Percentiles rank a stretch among this genome's conserved stretches.
Evolutionary conservation across 2,888 invertebrate species (phyloP).

Genomic region (Margaritifera margaritifera): DNA sequence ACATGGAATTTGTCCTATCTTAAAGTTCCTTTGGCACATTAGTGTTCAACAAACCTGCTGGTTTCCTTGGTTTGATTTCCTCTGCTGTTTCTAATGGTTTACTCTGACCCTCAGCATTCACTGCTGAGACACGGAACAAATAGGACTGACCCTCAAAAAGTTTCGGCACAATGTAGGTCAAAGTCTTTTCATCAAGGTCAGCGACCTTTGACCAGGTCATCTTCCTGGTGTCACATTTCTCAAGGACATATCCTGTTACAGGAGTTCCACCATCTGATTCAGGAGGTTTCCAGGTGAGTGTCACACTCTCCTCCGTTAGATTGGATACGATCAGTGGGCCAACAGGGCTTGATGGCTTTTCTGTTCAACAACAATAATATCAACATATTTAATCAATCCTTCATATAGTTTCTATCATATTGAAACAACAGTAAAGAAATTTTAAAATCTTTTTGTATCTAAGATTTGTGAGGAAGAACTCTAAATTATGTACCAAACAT

Average conservation of each 20-base stretch:
- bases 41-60: conserved; percentile 38
- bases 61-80: conserved; percentile 51
- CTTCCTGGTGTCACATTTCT: conserved; percentile 60
- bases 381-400: no score
- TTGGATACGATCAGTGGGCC: conserved; percentile 54
- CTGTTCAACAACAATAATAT: conserved; percentile 24
- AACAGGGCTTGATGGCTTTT: conserved; percentile 57
- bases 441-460: background rate
- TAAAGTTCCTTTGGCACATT: background rate
- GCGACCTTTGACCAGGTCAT: conserved; percentile 52
- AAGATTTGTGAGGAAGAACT: no score
- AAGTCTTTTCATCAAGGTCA: conserved; percentile 41
- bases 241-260: conserved; percentile 67
- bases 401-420: background rate
- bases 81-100: conserved; percentile 73
- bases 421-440: background rate
- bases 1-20: background rate
- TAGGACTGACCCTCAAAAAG: conserved; percentile 68
- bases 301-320: conserved; percentile 59
- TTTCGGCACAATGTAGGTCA: conserved; percentile 52
- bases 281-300: conserved; percentile 67
- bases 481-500: no score
- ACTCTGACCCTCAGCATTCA: conserved; percentile 62
- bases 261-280: conserved; percentile 68
- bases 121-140: conserved; percentile 69